Evolutionary conservation across 2,888 invertebrate species (phyloP), one percentile per base, ranked within the genome.

Genomic region (Dinocampus coccinellae): DNA sequence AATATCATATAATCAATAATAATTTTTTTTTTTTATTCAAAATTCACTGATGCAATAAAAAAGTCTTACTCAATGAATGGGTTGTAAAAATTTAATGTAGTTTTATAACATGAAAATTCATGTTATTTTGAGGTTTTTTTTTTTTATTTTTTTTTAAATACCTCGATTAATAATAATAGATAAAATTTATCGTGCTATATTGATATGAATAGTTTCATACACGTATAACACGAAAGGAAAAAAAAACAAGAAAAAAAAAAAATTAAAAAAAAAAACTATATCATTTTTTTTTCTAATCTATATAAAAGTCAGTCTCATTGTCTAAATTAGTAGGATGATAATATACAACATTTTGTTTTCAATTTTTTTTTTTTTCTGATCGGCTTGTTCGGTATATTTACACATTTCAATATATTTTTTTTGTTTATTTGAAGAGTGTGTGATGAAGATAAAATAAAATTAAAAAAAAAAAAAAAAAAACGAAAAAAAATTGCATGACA

Each of bases 281-380:
- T 47, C 29, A 29, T 60, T 60, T 29, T 33, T 47, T 60, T 29
- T 33, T 47, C 24, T n/a, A 16, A 65, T 65, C 65, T 65, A 65
- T 65, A 65, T 42, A 84, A 83, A 83, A 83, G 79, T 84, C 84
- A 85, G 85, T 85, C 84, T 85, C 84, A 81, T 84, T 78, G 78
- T 78, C 79, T 81, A 80, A 77, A 79, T 75, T 67, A 67, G 39
- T 34, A 42, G 34, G 39, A 67, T 58, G 29, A 57, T 58, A 39
- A 26, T 67, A 67, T 58, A 36, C 42, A 39, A 57, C 42, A 47
- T 47, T 47, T 47, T 47, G 47, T 47, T 47, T 47, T 3, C 47
- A 47, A 47, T 47, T 16, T 16, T 16, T 65, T 3, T 22, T 55
- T 36, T 34, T 34, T 26, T 55, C 34, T 42, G n/a, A n/a, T n/a